Percentiles rank a stretch among this genome's conserved stretches.
phyloP scores from a whole-genome alignment of 2,888 invertebrate genomes.

The Carcina quercana region DNA sequence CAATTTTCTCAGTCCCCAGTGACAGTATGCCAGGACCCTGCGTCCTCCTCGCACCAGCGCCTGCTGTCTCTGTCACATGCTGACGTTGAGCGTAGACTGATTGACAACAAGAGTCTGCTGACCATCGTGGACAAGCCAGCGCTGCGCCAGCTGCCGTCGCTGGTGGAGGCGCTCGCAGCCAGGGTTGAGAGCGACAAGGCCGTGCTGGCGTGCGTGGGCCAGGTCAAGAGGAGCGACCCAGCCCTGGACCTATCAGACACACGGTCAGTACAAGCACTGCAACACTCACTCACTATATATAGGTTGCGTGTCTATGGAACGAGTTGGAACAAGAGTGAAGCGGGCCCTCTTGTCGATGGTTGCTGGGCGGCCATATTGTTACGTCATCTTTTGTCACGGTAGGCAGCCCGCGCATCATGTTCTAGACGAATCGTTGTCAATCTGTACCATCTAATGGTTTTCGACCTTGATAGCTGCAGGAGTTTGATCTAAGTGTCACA shows the following conservation, averaged over 20 bases:
- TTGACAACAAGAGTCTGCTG: constrained; percentile 92
- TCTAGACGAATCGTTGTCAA: too few relatives aligned
- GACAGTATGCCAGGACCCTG: constrained; percentile 81
- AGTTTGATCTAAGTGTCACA: too few relatives aligned
- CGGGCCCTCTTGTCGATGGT: too few relatives aligned
- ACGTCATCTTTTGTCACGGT: too few relatives aligned
- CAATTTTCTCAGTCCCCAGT: constrained; percentile 48
- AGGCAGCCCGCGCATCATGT: too few relatives aligned
- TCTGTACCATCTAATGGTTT: too few relatives aligned
- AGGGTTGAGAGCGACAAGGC: constrained; percentile 95
- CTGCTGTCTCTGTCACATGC: constrained; percentile 87
- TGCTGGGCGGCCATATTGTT: too few relatives aligned
- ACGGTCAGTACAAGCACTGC: too few relatives aligned
- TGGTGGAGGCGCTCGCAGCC: constrained; percentile 81
- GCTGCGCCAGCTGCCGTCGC: constrained; percentile 81
- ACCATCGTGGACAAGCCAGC: constrained; percentile 89
- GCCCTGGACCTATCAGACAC: constrained; percentile 76
- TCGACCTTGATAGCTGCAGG: too few relatives aligned
- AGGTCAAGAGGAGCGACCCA: constrained; percentile 77
- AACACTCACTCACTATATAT: too few relatives aligned
- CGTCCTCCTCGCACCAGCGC: constrained; percentile 91
- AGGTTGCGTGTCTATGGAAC: background rate
- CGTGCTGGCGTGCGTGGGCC: constrained; percentile 82
- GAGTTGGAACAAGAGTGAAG: too few relatives aligned
- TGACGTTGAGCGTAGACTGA: constrained; percentile 91